These are phyloP conservation scores for Apogon hyalosoma DNA, from an alignment of 2,797 vertebrate species.

Conservation along the genomic window DNA sequence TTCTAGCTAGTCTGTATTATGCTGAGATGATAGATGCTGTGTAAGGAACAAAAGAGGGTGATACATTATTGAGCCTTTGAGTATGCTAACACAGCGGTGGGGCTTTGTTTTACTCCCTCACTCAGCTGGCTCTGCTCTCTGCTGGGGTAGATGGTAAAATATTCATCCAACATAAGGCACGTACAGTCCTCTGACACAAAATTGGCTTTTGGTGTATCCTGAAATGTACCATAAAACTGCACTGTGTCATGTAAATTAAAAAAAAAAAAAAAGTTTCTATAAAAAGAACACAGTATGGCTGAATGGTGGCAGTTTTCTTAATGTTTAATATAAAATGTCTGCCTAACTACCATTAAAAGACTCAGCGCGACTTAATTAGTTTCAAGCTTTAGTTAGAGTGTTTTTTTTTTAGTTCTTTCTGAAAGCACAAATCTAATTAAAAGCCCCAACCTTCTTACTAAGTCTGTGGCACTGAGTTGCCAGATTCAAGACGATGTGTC, in stretches of 20 bases:
- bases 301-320: not conserved
- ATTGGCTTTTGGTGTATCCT: conserved; percentile 22
- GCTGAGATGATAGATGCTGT: conserved; percentile 72
- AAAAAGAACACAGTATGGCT: conserved; percentile 9
- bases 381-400: not conserved
- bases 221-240: conserved; percentile 14
- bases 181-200: conserved; percentile 20
- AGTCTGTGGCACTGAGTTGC: too few species aligned
- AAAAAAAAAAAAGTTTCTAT: not conserved
- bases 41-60: conserved; percentile 72
- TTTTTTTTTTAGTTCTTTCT: too few species aligned
- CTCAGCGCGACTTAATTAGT: not conserved
- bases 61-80: conserved; percentile 75
- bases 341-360: not conserved
- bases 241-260: conserved; percentile 17
- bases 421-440: too few species aligned
- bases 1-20: conserved; percentile 59
- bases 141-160: conserved; percentile 59
- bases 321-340: too few species aligned
- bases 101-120: conserved; percentile 68
- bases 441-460: too few species aligned
- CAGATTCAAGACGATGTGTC: too few species aligned
- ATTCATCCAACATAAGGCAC: conserved; percentile 58
- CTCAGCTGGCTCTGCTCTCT: conserved; percentile 48
- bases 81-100: conserved; percentile 66